Evolutionary conservation across 1,140 invertebrate species (phyloP).

Genomic region (Drosophila cardini): DNA sequence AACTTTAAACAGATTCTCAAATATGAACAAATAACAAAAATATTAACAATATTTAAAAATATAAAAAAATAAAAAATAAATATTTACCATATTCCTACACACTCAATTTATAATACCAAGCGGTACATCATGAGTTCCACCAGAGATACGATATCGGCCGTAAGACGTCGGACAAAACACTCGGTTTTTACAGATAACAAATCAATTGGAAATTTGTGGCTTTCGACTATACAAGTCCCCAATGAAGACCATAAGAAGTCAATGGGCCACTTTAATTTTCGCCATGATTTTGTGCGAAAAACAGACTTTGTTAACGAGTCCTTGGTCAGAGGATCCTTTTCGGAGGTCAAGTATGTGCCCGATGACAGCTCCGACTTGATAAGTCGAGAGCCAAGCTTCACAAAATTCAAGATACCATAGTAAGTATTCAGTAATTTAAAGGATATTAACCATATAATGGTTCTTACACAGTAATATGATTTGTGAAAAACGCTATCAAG

Average conservation of each 20-base stretch:
- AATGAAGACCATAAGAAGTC: conserved; percentile 1
- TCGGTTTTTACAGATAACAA: not conserved
- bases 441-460: not conserved
- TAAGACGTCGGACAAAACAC: not conserved
- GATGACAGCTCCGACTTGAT: conserved; percentile 7
- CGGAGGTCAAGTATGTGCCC: not conserved
- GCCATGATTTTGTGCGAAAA: not conserved
- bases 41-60: conserved; percentile 1
- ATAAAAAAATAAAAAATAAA: not conserved
- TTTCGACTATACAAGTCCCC: not conserved
- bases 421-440: conserved; percentile 2
- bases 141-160: not conserved
- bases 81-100: no score
- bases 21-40: not conserved
- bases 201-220: not conserved
- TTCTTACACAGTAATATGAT: conserved; percentile 19
- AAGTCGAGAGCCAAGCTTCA: conserved; percentile 35
- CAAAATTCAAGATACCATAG: conserved; percentile 45
- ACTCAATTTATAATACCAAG: no score
- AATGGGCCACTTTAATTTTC: not conserved
- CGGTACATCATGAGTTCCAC: no score
- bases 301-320: not conserved
- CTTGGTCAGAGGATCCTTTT: not conserved
- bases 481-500: conserved; percentile 41
- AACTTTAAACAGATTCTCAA: not conserved